Base-by-base conservation (phyloP, 1,140 invertebrate genomes). In the Ceratina calcarata region DNA sequence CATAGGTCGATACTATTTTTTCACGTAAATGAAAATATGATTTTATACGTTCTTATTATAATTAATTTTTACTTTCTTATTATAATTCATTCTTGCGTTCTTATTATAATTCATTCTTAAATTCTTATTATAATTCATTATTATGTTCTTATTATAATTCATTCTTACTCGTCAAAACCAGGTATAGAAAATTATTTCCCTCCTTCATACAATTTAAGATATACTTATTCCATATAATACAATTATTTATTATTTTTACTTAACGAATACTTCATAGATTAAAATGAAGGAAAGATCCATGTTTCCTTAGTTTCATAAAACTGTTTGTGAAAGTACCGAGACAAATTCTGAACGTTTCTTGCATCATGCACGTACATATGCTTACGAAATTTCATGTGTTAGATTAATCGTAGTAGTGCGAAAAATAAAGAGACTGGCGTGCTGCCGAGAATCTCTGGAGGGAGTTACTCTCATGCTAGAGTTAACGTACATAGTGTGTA, bases 341-440 rank as follows among this genome's bases (percentile, higher is more conserved):
- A 20, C 18, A 86, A 86, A 86, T 60, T 24, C 24, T 45, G 22
- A 49, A 7, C 2, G 22, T 68, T n/a, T 65, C 58, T 87, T 87
- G 78, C 81, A 78, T 83, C 82, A 86, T 45, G 6, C 7, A 45
- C 37, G 10, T 78, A 81, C 73, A 13, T 20, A 24, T 37, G 67
- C 64, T 84, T 78, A 82, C 51, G 84, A 87, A 86, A 84, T 81
- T 83, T 24, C 18, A 62, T 75, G 6, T 45, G 27, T 22, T 32
- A 77, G 53, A 77, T 77, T 67, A 69, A 3, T 49, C 15, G 3
- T n/a, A 45, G 4, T 16, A 6, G 24, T n/a, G n/a, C 55, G 0
- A 64, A 71, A 4, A 80, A 73, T 55, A 73, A 73, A 32, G 16
- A 77, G 58, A 51, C 32, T 10, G 32, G 62, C 77, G 64, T 71